Evolutionary conservation across 2,888 invertebrate species (phyloP).

Genomic region (Willowsia nigromaculata): DNA sequence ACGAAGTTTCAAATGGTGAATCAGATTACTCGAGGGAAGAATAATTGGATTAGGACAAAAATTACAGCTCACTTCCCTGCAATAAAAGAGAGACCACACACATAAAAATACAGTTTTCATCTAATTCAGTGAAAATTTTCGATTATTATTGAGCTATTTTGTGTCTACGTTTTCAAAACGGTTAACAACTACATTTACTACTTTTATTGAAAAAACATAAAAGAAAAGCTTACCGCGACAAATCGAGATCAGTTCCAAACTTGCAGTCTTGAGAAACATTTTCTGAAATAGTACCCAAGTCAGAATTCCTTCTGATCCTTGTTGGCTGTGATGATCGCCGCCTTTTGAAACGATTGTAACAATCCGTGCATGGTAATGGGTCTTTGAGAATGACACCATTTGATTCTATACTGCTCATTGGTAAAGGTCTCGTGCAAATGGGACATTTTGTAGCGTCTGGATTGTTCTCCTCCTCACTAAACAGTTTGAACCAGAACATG

Average conservation of each 20-base stretch:
- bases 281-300: constrained; percentile 74
- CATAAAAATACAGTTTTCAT: not conserved
- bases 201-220: not conserved
- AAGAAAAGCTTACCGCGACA: constrained; percentile 61
- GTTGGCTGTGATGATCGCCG: constrained; percentile 63
- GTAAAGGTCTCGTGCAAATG: constrained; percentile 70
- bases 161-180: not conserved
- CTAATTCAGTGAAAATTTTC: too few species aligned
- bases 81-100: constrained; percentile 11
- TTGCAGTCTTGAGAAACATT: constrained; percentile 71
- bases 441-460: constrained; percentile 68
- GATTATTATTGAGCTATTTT: too few species aligned
- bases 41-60: constrained; percentile 73
- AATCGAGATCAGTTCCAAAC: constrained; percentile 74
- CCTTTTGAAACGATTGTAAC: constrained; percentile 71
- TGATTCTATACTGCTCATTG: constrained; percentile 31
- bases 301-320: constrained; percentile 70
- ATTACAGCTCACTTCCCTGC: constrained; percentile 72
- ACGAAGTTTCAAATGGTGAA: constrained; percentile 68
- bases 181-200: too few species aligned
- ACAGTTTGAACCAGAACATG: constrained; percentile 70
- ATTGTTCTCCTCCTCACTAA: constrained; percentile 70
- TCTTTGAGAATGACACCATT: constrained; percentile 68
- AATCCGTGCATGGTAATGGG: constrained; percentile 73
- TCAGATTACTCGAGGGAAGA: constrained; percentile 56